Evolutionary conservation across 2,113 vertebrate species (phyloP).

Genomic region (Lepidiolamprologus cunningtoni): DNA sequence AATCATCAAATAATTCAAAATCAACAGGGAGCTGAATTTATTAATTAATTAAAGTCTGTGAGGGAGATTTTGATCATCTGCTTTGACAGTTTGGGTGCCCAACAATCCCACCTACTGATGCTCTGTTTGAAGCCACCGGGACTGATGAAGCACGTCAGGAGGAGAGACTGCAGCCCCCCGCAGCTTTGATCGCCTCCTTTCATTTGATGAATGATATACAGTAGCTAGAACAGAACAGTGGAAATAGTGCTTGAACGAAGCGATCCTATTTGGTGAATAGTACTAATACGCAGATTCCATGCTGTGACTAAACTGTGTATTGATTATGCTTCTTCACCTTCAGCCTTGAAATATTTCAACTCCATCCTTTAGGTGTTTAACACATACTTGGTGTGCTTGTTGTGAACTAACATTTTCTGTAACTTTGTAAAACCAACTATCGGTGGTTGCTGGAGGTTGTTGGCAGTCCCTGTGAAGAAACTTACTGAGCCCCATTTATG

Average conservation of each 20-base stretch:
- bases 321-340: not conserved
- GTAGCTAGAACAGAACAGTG: not conserved
- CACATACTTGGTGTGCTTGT: not conserved
- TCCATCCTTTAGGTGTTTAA: not conserved
- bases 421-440: not conserved
- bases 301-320: not conserved
- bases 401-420: not conserved
- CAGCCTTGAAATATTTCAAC: not conserved
- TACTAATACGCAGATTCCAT: not conserved
- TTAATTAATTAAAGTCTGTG: constrained; percentile 28
- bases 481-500: not conserved
- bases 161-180: not conserved
- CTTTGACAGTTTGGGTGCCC: not conserved
- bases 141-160: not conserved
- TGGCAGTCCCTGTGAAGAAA: not conserved
- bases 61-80: constrained; percentile 10
- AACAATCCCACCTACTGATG: not conserved
- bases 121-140: not conserved
- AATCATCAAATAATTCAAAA: constrained; percentile 1
- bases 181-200: not conserved
- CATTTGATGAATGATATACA: not conserved
- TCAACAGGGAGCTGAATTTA: not conserved
- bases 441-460: not conserved
- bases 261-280: not conserved
- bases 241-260: not conserved